Evolutionary conservation across 1,140 invertebrate species (phyloP), one percentile per base, ranked within the genome.

Genomic region (Tachypleus tridentatus): DNA sequence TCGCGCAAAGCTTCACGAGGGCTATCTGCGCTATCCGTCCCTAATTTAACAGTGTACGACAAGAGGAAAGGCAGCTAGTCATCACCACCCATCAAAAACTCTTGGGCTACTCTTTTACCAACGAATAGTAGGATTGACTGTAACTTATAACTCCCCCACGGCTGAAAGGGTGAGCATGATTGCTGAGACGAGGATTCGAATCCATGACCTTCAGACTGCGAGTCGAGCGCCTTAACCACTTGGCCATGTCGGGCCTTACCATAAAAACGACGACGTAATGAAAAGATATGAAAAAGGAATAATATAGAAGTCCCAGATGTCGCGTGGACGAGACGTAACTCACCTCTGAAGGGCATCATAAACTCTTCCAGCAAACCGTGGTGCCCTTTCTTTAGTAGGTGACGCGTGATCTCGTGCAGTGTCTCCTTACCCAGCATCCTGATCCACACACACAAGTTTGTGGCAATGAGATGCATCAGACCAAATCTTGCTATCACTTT

Each of bases 401-500:
- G 67, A 9, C 29, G 29, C 29, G 64, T 64, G 1, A 71, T 67
- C 51, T 71, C 70, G 57, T 71, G 68, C 0, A 73, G 61, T 7
- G 72, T 72, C 64, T 73, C 72, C 50, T 73, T 72, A 7, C 68
- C 89, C 65, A 97, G 78, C 0, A 94, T 97, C 51, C 93, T 82
- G 72, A 98, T 92, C 93, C 95, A 98, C 3, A 98, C 93, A 77
- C 94, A 97, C 9, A 98, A 81, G 77, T 98, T 98, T 49, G 96
- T 97, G 3, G 93, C 95, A 60, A 98, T 89, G 9, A 98, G 87
- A 75, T 99, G 96, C 93, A 98, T 98, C 71, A 98, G 79, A 29
- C 96, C 95, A 76, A 98, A 96, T 64, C 95, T 83, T 51, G 95
- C 93, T 58, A 97, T 84, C 11, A 95, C 90, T 84, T 98, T 98